A percentile compares a stretch with the other conserved stretches of the same genome.
Evolutionary conservation across 2,113 vertebrate genomes (phyloP).

Genomic region (Sclerurus mexicanus): DNA sequence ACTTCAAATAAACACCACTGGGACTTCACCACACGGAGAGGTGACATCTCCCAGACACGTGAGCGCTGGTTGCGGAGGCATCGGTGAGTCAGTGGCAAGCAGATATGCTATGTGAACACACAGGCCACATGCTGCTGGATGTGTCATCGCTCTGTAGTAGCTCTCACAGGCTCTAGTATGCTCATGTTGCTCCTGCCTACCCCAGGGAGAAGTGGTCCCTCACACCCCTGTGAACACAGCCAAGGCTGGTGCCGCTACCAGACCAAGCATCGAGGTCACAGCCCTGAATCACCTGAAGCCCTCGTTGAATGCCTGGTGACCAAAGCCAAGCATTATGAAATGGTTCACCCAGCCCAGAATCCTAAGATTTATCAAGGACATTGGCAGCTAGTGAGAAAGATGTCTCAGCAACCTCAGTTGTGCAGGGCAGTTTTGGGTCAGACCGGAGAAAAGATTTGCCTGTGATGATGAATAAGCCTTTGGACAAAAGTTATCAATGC

Average conservation of each 20-base stretch:
- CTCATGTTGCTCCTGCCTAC: accelerated
- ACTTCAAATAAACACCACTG: neutral
- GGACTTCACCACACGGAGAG: neutral
- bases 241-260: neutral
- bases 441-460: neutral
- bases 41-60: accelerated
- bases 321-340: neutral
- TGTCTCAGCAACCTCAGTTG: neutral
- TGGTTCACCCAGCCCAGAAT: neutral
- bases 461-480: neutral
- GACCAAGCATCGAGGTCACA: neutral
- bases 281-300: neutral
- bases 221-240: neutral
- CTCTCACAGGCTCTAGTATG: neutral
- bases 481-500: neutral
- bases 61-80: neutral
- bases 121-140: neutral
- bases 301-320: accelerated
- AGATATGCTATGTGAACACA: accelerated
- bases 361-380: neutral
- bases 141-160: neutral
- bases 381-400: neutral
- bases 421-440: neutral
- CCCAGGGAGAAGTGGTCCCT: neutral
- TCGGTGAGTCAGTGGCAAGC: neutral